Base-by-base conservation (phyloP, 2,797 vertebrate genomes). In the Danio kyathit region DNA sequence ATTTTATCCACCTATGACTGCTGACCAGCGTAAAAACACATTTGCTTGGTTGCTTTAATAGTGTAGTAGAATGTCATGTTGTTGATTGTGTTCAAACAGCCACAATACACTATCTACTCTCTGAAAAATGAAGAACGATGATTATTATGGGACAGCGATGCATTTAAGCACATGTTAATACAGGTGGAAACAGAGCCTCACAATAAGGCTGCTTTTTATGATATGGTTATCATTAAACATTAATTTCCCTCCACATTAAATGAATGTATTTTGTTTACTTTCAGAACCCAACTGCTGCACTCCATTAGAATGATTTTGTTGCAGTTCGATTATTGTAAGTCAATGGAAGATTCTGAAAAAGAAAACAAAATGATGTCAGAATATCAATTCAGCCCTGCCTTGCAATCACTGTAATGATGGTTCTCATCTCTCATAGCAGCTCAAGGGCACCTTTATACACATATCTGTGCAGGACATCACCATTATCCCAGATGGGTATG, bases 381-480 rank as follows among this genome's bases (percentile, higher is more conserved):
- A 80, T 46, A 54, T 63, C 48, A 72, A 65, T 52, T 59, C 48
- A 54, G 54, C 14, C 5, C 66, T 44, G 38, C 52, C 52, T 65
- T 41, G 44, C 74, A 65, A 57, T 74, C 60, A 44, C 43, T 16
- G 49, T 72, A 59, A 60, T 78, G 76, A 67, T 46, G 63, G 64
- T 38, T 40, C 41, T 78, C 64, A 46, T 59, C 13, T 59, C 64
- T 69, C 19, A 59, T 48, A 9, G 51, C 64, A 69, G 10, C 10
- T 77, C 63, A 77, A 77, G 76, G 76, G 52, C 76, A 78, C 75
- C 43, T 78, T 67, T 48, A 44, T 19, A 4, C 14, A 29, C 52
- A 69, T 67, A 67, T 78, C 76, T 78, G 51, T 69, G 41, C 64
- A 69, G 54, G 29, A 69, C 21, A 79, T 72, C 56, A 71, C 44